A percentile compares a stretch with the other conserved stretches of the same genome.
These are phyloP conservation scores for Drosophila dunni DNA, from an alignment of 1,140 invertebrate species.

Conservation along the genomic window DNA sequence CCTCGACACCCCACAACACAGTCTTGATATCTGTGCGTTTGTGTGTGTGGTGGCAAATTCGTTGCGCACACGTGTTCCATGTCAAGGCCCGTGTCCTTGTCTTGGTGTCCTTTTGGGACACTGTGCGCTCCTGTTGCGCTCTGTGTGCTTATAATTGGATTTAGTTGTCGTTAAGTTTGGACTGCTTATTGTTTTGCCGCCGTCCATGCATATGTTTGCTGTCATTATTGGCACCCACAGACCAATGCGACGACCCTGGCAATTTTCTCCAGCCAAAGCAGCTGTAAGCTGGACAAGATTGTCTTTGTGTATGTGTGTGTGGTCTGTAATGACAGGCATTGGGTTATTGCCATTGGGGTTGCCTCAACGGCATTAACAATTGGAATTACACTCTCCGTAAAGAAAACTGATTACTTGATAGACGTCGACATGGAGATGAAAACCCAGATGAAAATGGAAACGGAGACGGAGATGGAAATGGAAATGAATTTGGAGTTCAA, in stretches of 20 bases:
- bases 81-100: slow-evolving; percentile 16
- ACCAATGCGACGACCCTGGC: slow-evolving; percentile 24
- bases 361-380: slow-evolving; percentile 22
- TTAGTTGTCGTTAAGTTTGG: slow-evolving; percentile 77
- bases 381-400: slow-evolving; percentile 45
- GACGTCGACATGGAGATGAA: slow-evolving; percentile 2
- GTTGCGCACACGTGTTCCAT: slow-evolving; percentile 72
- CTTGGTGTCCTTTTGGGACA: slow-evolving; percentile 11
- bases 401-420: slow-evolving; percentile 51
- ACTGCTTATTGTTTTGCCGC: slow-evolving; percentile 61
- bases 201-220: slow-evolving; percentile 61
- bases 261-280: slow-evolving; percentile 27
- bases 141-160: slow-evolving; percentile 70
- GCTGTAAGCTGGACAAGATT: too few species aligned
- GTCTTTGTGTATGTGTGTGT: slow-evolving; percentile 32
- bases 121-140: slow-evolving; percentile 59
- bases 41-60: slow-evolving; percentile 49
- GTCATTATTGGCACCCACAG: slow-evolving; percentile 55
- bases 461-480: too few species aligned
- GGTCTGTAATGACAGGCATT: slow-evolving; percentile 42
- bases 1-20: slow-evolving; percentile 1
- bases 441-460: too few species aligned
- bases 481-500: too few species aligned
- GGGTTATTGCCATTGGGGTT: slow-evolving; percentile 30
- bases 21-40: slow-evolving; percentile 10